These are phyloP conservation scores for Thunnus albacares DNA, from an alignment of 2,797 vertebrate genomes.

Conservation along the genomic window DNA sequence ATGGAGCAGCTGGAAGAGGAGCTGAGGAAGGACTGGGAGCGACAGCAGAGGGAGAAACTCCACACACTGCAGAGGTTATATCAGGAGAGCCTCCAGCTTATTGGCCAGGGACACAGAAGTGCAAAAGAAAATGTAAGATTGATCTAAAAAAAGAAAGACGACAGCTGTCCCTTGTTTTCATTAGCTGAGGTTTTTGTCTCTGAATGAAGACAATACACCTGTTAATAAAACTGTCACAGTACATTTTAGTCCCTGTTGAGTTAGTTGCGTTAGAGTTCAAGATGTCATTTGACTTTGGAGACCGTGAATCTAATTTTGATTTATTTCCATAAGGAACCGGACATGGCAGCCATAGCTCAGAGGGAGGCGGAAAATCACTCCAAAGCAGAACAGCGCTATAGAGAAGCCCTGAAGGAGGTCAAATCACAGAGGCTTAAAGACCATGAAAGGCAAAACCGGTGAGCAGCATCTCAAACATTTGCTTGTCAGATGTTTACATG, in stretches of 20 bases:
- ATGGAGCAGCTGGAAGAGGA: slow-evolving; percentile 86
- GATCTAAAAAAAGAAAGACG: not conserved
- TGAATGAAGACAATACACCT: not conserved
- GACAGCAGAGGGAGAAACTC: slow-evolving; percentile 87
- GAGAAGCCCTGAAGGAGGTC: slow-evolving; percentile 91
- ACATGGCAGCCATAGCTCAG: slow-evolving; percentile 85
- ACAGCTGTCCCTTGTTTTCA: too few species aligned
- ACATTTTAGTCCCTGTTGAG: not conserved
- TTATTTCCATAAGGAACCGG: slow-evolving; percentile 86
- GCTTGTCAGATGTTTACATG: not conserved
- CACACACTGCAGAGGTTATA: slow-evolving; percentile 87
- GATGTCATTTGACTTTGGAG: not conserved
- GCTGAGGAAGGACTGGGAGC: slow-evolving; percentile 89
- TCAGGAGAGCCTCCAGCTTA: slow-evolving; percentile 85
- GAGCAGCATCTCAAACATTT: slow-evolving; percentile 24
- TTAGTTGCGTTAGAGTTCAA: not conserved
- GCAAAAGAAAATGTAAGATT: slow-evolving; percentile 91
- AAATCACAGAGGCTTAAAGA: slow-evolving; percentile 87
- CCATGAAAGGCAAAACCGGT: slow-evolving; percentile 86
- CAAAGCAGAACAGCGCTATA: slow-evolving; percentile 89
- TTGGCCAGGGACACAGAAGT: slow-evolving; percentile 91
- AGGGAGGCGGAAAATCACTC: slow-evolving; percentile 84
- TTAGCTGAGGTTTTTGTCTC: not conserved
- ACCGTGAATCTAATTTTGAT: not conserved
- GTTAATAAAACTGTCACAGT: not conserved